A percentile compares a stretch with the other conserved stretches of the same genome.
Conservation (phyloP, 2,888 invertebrate species). For the Pyrgus malvae region DNA sequence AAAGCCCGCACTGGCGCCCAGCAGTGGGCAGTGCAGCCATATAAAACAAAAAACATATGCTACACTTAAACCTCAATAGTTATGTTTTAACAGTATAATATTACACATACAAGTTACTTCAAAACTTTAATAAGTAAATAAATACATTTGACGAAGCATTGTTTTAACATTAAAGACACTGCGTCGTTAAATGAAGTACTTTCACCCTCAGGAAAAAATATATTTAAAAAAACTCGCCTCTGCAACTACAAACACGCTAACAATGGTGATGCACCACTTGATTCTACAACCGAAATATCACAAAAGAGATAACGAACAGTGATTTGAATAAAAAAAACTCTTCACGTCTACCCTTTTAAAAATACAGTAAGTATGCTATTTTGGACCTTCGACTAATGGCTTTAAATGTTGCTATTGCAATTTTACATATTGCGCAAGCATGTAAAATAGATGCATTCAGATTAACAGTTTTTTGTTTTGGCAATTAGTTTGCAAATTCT, state of each 20-base stretch:
- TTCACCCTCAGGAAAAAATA: not conserved
- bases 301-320: constrained; percentile 22
- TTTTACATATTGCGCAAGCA: not conserved
- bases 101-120: too few relatives aligned
- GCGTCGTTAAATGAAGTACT: not conserved
- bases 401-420: not conserved
- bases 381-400: not conserved
- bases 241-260: constrained; percentile 30
- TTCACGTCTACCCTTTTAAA: not conserved
- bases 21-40: too few relatives aligned
- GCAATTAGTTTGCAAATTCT: constrained; percentile 12
- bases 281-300: constrained; percentile 29
- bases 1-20: too few relatives aligned
- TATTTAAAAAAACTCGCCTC: constrained; percentile 8
- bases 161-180: too few relatives aligned
- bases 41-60: too few relatives aligned
- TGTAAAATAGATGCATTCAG: constrained; percentile 11
- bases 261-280: constrained; percentile 32
- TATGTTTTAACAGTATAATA: too few relatives aligned
- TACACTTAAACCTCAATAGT: too few relatives aligned
- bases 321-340: constrained; percentile 19
- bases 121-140: too few relatives aligned
- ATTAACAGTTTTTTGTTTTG: constrained; percentile 9
- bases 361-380: not conserved
- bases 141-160: too few relatives aligned